A percentile compares a stretch with the other conserved stretches of the same genome.
Conservation (phyloP, 2,888 invertebrate species). For the Tipula unca region DNA sequence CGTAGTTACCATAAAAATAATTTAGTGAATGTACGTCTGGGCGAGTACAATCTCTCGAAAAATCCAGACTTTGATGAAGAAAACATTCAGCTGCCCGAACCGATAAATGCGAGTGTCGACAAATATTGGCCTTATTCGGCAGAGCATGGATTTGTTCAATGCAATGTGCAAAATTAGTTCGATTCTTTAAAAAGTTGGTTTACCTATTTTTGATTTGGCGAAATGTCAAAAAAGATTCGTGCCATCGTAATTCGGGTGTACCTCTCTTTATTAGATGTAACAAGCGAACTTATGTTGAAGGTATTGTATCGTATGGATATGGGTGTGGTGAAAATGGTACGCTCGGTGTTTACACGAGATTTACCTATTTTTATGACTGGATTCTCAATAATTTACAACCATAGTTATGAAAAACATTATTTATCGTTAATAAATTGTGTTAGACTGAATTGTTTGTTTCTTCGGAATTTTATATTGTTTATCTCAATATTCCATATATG, state of each 20-base stretch:
- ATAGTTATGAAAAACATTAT: neutral
- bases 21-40: conserved; percentile 32
- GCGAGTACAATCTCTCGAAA: conserved; percentile 35
- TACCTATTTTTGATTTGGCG: neutral
- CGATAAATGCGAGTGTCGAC: conserved; percentile 52
- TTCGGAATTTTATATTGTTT: too few species aligned
- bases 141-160: conserved; percentile 49
- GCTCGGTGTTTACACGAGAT: neutral
- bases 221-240: neutral
- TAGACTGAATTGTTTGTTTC: neutral
- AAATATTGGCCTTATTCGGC: conserved; percentile 63
- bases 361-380: neutral
- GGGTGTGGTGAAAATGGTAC: neutral
- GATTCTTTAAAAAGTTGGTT: neutral
- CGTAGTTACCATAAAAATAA: neutral
- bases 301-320: neutral
- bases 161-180: conserved; percentile 42
- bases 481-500: too few species aligned
- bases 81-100: conserved; percentile 38
- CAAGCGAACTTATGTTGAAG: neutral
- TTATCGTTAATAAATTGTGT: neutral
- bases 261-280: neutral
- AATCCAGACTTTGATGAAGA: conserved; percentile 33
- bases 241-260: neutral
- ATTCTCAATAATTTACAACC: neutral